Conservation (phyloP, 2,113 vertebrate genomes). For the Pygoscelis adeliae region DNA sequence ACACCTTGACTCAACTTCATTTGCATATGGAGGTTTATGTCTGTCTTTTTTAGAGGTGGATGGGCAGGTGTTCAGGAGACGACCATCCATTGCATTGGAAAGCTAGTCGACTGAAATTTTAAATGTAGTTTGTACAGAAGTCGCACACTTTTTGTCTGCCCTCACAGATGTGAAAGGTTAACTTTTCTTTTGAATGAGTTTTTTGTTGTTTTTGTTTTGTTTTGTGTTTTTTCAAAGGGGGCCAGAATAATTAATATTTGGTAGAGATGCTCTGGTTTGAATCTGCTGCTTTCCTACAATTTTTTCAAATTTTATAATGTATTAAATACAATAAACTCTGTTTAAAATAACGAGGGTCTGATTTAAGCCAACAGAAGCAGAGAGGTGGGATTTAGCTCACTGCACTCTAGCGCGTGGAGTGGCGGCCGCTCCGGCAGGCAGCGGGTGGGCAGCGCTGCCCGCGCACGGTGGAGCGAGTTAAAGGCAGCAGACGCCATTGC, state of each 20-base stretch:
- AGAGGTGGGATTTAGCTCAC: neutral
- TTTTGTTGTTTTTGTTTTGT: conserved; percentile 52
- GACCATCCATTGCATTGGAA: conserved; percentile 29
- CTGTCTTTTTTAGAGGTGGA: conserved; percentile 58
- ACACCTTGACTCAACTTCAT: conserved; percentile 57
- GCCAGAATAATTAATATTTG: conserved; percentile 78
- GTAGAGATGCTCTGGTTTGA: conserved; percentile 79
- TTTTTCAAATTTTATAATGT: conserved; percentile 83
- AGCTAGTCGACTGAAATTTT: conserved; percentile 45
- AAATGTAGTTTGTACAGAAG: conserved; percentile 72
- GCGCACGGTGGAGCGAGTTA: neutral
- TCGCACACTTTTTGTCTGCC: conserved; percentile 69
- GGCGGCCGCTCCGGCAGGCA: neutral
- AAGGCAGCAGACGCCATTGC: neutral
- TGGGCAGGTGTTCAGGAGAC: conserved; percentile 42
- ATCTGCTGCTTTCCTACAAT: conserved; percentile 81
- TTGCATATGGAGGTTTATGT: conserved; percentile 60
- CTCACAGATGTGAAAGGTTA: conserved; percentile 73
- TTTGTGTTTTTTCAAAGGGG: conserved; percentile 69
- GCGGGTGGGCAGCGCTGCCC: neutral
- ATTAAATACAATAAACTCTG: conserved; percentile 83
- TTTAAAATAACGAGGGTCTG: conserved; percentile 76
- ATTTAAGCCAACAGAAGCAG: conserved; percentile 50
- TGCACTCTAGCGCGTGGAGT: rapidly evolving
- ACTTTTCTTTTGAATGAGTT: conserved; percentile 64